Percentiles rank a stretch among this genome's conserved stretches.
phyloP scores from a whole-genome alignment of 2,113 vertebrate genomes.

The Thamnophis sirtalis region DNA sequence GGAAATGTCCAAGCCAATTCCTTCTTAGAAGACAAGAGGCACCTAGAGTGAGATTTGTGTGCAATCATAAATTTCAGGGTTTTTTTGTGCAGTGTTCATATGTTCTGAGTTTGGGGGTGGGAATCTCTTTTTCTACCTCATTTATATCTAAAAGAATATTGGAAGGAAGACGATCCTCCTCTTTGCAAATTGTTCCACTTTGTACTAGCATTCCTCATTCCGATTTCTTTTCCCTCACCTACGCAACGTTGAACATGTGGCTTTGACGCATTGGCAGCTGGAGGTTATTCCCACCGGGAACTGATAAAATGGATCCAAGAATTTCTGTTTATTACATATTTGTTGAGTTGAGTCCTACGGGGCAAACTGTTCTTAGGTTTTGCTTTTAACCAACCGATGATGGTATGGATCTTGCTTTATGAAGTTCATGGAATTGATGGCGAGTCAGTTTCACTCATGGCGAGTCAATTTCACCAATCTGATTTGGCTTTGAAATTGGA shows the following conservation, averaged over 20 bases:
- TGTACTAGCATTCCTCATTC: conserved; percentile 16
- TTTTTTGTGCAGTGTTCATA: background rate
- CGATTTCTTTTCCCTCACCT: background rate
- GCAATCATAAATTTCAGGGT: background rate
- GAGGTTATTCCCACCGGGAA: background rate
- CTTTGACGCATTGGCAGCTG: background rate
- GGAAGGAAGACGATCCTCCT: background rate
- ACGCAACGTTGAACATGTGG: conserved; percentile 1
- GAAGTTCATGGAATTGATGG: background rate
- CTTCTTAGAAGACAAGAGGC: conserved; percentile 22
- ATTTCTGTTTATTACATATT: background rate
- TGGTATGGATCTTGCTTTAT: background rate
- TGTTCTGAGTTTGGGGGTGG: background rate
- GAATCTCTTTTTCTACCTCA: conserved; percentile 13
- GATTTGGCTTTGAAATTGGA: conserved; percentile 47
- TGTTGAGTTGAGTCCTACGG: background rate
- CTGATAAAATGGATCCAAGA: background rate
- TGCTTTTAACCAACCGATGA: conserved; percentile 13
- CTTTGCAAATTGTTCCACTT: background rate
- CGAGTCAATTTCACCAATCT: background rate
- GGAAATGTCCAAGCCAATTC: background rate
- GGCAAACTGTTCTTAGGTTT: background rate
- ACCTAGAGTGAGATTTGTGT: conserved; percentile 25
- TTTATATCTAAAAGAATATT: conserved; percentile 6
- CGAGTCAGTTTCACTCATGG: background rate